Evolutionary conservation across 2,888 invertebrate genomes (phyloP).

Genomic region (Julus scanicus): DNA sequence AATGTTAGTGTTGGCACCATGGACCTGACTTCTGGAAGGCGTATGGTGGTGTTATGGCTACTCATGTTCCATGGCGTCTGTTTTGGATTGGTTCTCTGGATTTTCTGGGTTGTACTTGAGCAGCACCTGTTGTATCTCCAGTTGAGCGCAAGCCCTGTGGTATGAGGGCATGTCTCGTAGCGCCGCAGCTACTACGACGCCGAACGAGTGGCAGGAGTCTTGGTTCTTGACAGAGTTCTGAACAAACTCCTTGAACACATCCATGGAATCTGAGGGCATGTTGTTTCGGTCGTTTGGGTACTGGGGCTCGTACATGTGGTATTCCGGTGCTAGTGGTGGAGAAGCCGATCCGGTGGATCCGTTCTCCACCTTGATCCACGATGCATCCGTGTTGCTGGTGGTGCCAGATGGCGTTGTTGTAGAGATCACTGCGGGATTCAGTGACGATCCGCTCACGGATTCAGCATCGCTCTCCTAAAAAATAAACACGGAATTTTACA

Average conservation of each 20-base stretch:
- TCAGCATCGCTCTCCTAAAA: not conserved
- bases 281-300: not conserved
- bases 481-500: too few relatives aligned
- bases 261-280: not conserved
- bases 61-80: not conserved
- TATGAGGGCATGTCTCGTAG: not conserved
- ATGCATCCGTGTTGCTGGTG: not conserved
- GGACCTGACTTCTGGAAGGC: too few relatives aligned
- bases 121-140: not conserved
- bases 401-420: not conserved
- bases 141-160: not conserved
- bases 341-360: not conserved
- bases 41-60: not conserved
- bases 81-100: not conserved
- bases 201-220: not conserved
- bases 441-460: not conserved
- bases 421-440: not conserved
- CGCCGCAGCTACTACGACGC: not conserved
- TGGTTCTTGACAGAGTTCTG: not conserved
- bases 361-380: not conserved
- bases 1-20: too few relatives aligned
- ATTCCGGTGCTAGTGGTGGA: not conserved
- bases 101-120: not conserved
- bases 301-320: not conserved
- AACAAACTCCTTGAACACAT: not conserved